Percentiles rank a stretch among this genome's conserved stretches.
Conservation (phyloP, 2,888 invertebrate genomes). For the Nomada goodeniana region DNA sequence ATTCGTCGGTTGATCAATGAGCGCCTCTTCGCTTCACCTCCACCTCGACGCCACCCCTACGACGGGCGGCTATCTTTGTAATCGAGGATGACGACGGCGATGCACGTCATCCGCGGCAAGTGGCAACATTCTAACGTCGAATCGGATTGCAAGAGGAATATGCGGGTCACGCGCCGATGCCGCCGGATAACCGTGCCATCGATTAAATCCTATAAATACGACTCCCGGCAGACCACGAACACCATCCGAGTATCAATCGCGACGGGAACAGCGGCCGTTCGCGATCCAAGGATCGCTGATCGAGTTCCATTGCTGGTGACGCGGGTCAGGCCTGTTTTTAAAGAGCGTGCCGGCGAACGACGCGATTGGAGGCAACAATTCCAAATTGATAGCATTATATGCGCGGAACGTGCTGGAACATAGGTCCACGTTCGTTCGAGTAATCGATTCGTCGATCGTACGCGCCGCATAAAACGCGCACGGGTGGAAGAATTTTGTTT, state of each 20-base stretch:
- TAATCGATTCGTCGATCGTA: constrained; percentile 31
- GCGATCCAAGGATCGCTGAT: constrained; percentile 5
- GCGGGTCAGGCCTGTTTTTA: neutral
- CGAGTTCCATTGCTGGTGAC: neutral
- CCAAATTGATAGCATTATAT: too few species aligned
- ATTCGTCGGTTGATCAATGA: constrained; percentile 57
- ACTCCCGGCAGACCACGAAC: constrained; percentile 25
- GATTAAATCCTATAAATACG: constrained; percentile 67
- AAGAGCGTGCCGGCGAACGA: too few species aligned
- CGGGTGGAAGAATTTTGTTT: constrained; percentile 3
- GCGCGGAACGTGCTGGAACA: constrained; percentile 50
- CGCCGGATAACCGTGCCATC: constrained; percentile 69
- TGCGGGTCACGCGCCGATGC: constrained; percentile 61
- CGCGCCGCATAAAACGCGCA: neutral
- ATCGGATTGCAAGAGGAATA: constrained; percentile 53
- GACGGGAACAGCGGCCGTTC: neutral
- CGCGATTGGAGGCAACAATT: too few species aligned
- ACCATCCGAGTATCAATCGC: constrained; percentile 30
- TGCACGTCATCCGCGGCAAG: constrained; percentile 64
- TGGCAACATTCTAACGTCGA: constrained; percentile 59
- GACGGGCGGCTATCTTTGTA: constrained; percentile 57
- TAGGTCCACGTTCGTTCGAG: constrained; percentile 55
- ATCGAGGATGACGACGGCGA: constrained; percentile 56
- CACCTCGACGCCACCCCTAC: neutral
- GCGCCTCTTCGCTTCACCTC: constrained; percentile 10